phyloP scores from a whole-genome alignment of 2,797 vertebrate species.

The Champsocephalus esox region DNA sequence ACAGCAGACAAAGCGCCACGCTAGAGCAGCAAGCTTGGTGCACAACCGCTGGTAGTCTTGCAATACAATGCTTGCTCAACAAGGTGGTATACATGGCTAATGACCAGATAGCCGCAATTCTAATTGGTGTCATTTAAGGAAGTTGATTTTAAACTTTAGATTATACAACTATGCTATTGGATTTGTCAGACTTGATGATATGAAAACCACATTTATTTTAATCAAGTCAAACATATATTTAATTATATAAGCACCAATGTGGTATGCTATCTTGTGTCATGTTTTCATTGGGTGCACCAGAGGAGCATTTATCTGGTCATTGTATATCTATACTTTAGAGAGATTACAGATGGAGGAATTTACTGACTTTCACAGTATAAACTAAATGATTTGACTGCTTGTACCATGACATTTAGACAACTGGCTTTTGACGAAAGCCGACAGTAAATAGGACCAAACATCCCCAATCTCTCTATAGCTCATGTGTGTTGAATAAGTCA shows the following conservation, averaged over 20 bases:
- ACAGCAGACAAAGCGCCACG: conserved; percentile 83
- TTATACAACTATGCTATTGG: neutral
- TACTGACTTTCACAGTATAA: conserved; percentile 19
- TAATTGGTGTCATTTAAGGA: neutral
- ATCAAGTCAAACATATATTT: neutral
- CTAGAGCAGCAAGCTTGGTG: conserved; percentile 83
- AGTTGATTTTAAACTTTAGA: neutral
- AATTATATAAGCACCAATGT: neutral
- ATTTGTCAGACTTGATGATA: neutral
- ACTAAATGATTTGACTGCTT: conserved; percentile 11
- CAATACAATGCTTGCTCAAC: conserved; percentile 64
- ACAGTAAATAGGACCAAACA: conserved; percentile 51
- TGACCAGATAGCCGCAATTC: conserved; percentile 62
- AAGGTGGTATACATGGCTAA: conserved; percentile 64
- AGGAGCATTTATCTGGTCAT: conserved; percentile 65
- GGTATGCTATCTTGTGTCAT: neutral
- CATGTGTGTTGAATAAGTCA: conserved; percentile 47
- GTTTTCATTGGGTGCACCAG: conserved; percentile 1
- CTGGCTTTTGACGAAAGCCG: conserved; percentile 1
- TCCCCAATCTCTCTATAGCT: conserved; percentile 53
- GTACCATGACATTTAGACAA: conserved; percentile 1
- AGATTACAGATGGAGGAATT: conserved; percentile 59
- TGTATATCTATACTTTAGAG: conserved; percentile 68
- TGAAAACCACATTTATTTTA: too few relatives aligned
- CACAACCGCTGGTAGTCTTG: conserved; percentile 65